phyloP scores from a whole-genome alignment of 2,113 vertebrate species.

The Taurulus bubalis region DNA sequence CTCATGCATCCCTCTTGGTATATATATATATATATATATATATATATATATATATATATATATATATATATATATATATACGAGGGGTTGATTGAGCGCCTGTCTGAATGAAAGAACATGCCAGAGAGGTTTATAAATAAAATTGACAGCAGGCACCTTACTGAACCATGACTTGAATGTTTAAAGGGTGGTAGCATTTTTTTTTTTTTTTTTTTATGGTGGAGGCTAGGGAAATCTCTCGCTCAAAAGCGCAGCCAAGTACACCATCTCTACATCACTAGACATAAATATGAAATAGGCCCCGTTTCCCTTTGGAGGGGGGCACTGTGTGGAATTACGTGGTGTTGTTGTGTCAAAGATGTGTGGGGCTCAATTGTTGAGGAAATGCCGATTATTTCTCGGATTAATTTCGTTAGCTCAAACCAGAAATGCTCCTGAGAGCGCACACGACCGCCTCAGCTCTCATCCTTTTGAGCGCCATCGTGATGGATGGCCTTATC shows the following conservation, averaged over 20 bases:
- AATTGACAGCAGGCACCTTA: constrained; percentile 82
- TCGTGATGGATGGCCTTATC: constrained; percentile 65
- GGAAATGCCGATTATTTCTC: constrained; percentile 41
- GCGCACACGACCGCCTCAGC: background rate
- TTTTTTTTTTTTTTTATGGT: constrained; percentile 57
- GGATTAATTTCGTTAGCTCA: constrained; percentile 34
- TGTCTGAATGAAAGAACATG: constrained; percentile 79
- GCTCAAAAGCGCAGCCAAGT: constrained; percentile 61
- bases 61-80: constrained; percentile 25
- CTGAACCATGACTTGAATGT: constrained; percentile 82
- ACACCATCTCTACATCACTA: constrained; percentile 60
- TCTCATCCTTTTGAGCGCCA: constrained; percentile 21
- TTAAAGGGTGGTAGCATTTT: constrained; percentile 72
- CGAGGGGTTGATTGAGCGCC: constrained; percentile 45
- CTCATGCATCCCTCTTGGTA: constrained; percentile 52
- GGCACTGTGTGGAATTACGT: constrained; percentile 51
- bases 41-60: constrained; percentile 19
- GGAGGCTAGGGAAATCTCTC: constrained; percentile 75
- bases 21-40: constrained; percentile 27
- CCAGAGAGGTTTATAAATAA: constrained; percentile 82
- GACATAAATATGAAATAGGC: constrained; percentile 78
- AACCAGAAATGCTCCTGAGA: constrained; percentile 31
- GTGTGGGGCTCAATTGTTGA: background rate
- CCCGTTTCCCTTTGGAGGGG: constrained; percentile 53
- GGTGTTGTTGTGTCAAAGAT: constrained; percentile 48